A percentile compares a stretch with the other conserved stretches of the same genome.
These are phyloP conservation scores for Miichthys miiuy DNA, from an alignment of 2,797 vertebrate species.

Conservation along the genomic window DNA sequence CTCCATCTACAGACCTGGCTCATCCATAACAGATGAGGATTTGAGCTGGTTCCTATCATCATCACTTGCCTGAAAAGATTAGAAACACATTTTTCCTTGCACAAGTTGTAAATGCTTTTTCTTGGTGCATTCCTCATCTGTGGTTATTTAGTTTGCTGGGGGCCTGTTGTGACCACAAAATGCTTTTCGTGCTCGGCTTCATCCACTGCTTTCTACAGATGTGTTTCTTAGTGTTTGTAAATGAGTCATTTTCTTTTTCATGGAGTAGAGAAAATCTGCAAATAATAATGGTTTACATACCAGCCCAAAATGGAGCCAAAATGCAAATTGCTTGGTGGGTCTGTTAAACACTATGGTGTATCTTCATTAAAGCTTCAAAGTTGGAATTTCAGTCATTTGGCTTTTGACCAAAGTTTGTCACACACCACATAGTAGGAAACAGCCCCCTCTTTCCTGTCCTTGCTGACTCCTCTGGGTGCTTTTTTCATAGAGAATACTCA, in stretches of 20 bases:
- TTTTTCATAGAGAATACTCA: constrained; percentile 28
- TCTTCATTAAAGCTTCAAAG: constrained; percentile 88
- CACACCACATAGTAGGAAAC: constrained; percentile 65
- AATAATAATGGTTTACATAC: constrained; percentile 86
- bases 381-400: constrained; percentile 81
- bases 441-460: constrained; percentile 50
- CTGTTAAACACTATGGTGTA: constrained; percentile 84
- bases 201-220: constrained; percentile 80
- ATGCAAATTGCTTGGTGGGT: constrained; percentile 81
- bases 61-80: constrained; percentile 84
- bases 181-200: constrained; percentile 81
- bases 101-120: constrained; percentile 86
- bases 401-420: constrained; percentile 72
- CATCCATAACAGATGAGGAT: constrained; percentile 79
- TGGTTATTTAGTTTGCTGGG: constrained; percentile 88
- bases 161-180: constrained; percentile 86
- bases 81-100: constrained; percentile 86
- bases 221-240: constrained; percentile 77
- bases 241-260: constrained; percentile 79
- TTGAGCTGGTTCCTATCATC: constrained; percentile 82
- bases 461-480: constrained; percentile 31
- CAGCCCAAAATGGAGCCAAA: constrained; percentile 74
- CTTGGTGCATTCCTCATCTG: constrained; percentile 88
- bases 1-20: constrained; percentile 68
- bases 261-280: constrained; percentile 81